Evolutionary conservation across 1,140 invertebrate species (phyloP).

Genomic region (Diuraphis noxia): DNA sequence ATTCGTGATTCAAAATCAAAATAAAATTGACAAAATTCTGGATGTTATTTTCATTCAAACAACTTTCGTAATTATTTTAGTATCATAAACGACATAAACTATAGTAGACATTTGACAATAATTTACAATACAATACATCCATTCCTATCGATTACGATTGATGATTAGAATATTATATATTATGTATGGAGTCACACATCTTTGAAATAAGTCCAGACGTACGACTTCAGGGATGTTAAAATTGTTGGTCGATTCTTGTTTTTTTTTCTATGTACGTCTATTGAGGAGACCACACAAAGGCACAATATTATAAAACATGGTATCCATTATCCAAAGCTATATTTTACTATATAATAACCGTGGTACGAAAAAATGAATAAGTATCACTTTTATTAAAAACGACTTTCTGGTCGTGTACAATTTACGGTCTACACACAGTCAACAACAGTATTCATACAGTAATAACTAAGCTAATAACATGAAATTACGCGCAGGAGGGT

Average conservation of each 20-base stretch:
- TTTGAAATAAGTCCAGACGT: neutral
- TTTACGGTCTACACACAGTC: neutral
- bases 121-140: neutral
- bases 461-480: conserved; percentile 25
- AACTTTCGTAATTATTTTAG: neutral
- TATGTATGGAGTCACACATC: neutral
- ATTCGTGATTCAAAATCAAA: neutral
- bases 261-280: neutral
- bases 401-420: neutral
- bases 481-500: neutral
- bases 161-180: neutral
- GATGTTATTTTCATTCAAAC: neutral
- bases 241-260: neutral
- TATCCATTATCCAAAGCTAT: neutral
- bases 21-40: neutral
- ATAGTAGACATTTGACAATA: neutral
- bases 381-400: neutral
- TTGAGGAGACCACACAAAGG: neutral
- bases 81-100: neutral
- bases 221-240: neutral
- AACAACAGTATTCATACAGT: neutral
- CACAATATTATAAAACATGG: conserved; percentile 7
- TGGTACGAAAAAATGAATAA: neutral
- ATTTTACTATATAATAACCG: neutral
- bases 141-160: neutral